phyloP scores from a whole-genome alignment of 1,140 invertebrate species.

The Alviniconcha marisindica region DNA sequence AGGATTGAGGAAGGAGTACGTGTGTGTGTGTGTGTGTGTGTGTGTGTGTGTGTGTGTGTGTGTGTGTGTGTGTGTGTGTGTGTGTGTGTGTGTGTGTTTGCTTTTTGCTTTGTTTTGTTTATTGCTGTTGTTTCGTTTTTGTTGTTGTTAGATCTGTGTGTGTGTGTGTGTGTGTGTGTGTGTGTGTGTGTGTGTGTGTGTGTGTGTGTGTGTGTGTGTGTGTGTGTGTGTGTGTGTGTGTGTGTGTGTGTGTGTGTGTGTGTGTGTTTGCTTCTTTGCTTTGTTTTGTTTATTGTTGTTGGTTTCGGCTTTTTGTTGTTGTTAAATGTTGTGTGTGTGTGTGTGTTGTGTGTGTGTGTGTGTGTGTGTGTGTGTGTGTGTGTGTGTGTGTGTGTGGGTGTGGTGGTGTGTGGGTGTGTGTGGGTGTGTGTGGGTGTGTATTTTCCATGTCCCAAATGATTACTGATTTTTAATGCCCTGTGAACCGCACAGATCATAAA shows the following conservation, averaged over 20 bases:
- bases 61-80: conserved; percentile 8
- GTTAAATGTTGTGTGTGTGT: no score
- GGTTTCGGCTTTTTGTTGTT: neutral
- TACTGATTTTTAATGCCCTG: no score
- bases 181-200: conserved; percentile 31
- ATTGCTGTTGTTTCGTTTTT: neutral
- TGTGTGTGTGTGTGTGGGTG: no score
- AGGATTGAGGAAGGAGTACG: no score
- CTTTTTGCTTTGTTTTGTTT: neutral
- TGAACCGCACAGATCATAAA: no score
- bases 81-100: neutral
- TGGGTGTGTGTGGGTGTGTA: no score
- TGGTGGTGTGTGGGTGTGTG: no score
- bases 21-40: conserved; percentile 22
- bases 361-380: no score
- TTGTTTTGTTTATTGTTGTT: conserved; percentile 30
- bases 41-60: conserved; percentile 24
- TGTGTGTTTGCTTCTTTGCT: conserved; percentile 38
- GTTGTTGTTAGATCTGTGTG: conserved; percentile 22
- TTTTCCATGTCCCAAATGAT: no score
- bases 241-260: conserved; percentile 41
- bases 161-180: conserved; percentile 41
- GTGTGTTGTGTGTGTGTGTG: no score
- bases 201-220: conserved; percentile 38
- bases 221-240: conserved; percentile 38